Base-by-base conservation (phyloP, 2,888 invertebrate species). In the Pristionchus entomophagus region DNA sequence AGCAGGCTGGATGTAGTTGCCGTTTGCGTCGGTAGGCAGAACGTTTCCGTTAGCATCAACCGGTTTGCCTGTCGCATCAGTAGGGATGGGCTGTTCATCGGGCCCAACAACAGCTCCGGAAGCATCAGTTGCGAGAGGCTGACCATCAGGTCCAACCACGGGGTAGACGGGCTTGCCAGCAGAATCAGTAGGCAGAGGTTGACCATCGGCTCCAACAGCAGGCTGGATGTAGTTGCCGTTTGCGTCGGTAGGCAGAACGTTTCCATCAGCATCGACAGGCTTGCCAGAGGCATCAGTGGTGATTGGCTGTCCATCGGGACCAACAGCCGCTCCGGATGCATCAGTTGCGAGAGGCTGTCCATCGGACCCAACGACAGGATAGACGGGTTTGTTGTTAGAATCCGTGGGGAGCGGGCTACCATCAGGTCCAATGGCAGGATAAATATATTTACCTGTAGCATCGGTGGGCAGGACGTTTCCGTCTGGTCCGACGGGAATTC, bases 11-110 rank as follows among this genome's bases (percentile, higher is more conserved):
- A 90, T 83, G 80, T 85, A 88, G 49, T 88, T 84, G 19, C 88
- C 89, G 5, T 41, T 29, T 19, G 49, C 38, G 53, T 90, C 90
- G 17, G 90, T 90, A 26, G 90, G 91, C 56, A 90, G 87, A 17
- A 86, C 77, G n/a, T 84, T 86, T 53, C 88, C 88, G 38, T 88
- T 87, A 45, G 87, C 83, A 14, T 59, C 83, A n/a, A 89, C 32
- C 26, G 88, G 84, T 19, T 83, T 86, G 59, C 89, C 88, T 5
- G 59, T 41, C 10, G 87, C 73, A 62, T 90, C 88, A 35, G 87
- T 87, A 29, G 86, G 86, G 51, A 86, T 73, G 19, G 38, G 49
- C 38, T 86, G 35, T 53, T 87, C 88, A 49, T 87, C 83, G 22
- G 65, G 78, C 26, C n/a, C 86, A 56, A 62, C 51, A n/a, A 59